Percentiles rank a stretch among this genome's conserved stretches.
phyloP scores from a whole-genome alignment of 1,140 invertebrate genomes.

The Physella acuta region DNA sequence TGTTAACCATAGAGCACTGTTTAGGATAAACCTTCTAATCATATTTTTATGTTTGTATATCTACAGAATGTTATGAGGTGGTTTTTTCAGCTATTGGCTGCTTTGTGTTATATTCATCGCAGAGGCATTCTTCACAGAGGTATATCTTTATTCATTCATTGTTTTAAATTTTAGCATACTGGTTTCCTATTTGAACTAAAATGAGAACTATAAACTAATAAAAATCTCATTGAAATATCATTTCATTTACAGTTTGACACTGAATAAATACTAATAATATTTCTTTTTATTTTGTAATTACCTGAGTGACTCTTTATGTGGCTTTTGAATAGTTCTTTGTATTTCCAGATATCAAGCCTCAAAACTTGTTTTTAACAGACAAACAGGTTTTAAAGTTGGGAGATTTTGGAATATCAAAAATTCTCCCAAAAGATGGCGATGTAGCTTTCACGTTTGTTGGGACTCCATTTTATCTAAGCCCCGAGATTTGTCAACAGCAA shows the following conservation, averaged over 20 bases:
- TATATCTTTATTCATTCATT: conserved; percentile 51
- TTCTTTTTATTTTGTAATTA: no score
- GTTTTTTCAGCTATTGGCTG: conserved; percentile 63
- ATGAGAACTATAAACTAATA: no score
- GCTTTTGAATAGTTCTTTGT: conserved; percentile 20
- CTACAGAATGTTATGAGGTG: conserved; percentile 58
- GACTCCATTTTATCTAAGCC: conserved; percentile 65
- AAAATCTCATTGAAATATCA: no score
- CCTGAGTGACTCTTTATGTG: no score
- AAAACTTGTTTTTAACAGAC: conserved; percentile 64
- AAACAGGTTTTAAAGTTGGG: conserved; percentile 64
- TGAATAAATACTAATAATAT: no score
- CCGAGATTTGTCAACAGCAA: conserved; percentile 62
- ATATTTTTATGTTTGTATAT: no score
- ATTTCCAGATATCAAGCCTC: conserved; percentile 54
- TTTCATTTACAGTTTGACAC: no score
- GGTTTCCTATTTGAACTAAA: no score
- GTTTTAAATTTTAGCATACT: no score
- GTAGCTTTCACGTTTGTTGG: conserved; percentile 62
- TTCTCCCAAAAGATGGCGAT: conserved; percentile 56
- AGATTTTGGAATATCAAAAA: conserved; percentile 65
- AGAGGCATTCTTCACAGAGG: conserved; percentile 64
- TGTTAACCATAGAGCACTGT: no score
- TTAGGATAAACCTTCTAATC: no score
- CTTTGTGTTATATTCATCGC: conserved; percentile 62